Percentiles rank a stretch among this genome's conserved stretches.
Evolutionary conservation across 1,140 invertebrate species (phyloP).

Genomic region (Zaprionus tsacasi): DNA sequence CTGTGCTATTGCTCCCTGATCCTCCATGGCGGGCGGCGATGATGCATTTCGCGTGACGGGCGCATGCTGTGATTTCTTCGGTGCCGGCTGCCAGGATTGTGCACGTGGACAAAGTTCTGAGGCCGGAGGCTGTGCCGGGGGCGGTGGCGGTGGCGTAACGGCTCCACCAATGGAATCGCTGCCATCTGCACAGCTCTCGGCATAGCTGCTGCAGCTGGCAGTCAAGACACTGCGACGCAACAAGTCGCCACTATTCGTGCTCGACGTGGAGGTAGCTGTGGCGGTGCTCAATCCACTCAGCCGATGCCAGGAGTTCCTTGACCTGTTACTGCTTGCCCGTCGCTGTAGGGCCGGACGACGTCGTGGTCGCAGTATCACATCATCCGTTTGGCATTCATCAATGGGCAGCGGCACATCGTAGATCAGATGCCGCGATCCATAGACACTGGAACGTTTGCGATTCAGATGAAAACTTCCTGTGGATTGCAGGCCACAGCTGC

Average conservation of each 20-base stretch:
- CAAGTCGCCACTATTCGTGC: slow-evolving; percentile 63
- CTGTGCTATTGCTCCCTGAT: background rate
- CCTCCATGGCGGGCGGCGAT: slow-evolving; percentile 66
- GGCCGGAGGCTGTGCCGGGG: slow-evolving; percentile 16
- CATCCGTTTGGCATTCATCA: slow-evolving; percentile 86
- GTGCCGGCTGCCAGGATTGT: slow-evolving; percentile 43
- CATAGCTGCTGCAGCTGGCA: slow-evolving; percentile 67
- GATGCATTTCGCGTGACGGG: slow-evolving; percentile 72
- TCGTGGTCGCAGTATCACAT: slow-evolving; percentile 75
- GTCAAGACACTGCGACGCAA: slow-evolving; percentile 65
- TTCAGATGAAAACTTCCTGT: slow-evolving; percentile 48
- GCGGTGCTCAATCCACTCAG: slow-evolving; percentile 65
- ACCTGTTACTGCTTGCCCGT: slow-evolving; percentile 46
- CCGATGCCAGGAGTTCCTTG: slow-evolving; percentile 62
- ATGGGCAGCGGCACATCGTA: slow-evolving; percentile 87
- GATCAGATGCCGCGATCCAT: slow-evolving; percentile 86
- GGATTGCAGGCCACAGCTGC: slow-evolving; percentile 38
- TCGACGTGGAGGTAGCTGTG: slow-evolving; percentile 67
- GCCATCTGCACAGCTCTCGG: slow-evolving; percentile 59
- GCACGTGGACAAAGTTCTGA: slow-evolving; percentile 13
- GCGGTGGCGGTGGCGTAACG: slow-evolving; percentile 19
- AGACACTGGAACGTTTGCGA: slow-evolving; percentile 84
- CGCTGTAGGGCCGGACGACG: slow-evolving; percentile 51
- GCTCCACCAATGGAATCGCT: slow-evolving; percentile 26
- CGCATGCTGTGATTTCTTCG: slow-evolving; percentile 51